Percentiles rank a stretch among this genome's conserved stretches.
Conservation (phyloP, 92 coral and sea anemone species). For the Siderastrea siderea region DNA sequence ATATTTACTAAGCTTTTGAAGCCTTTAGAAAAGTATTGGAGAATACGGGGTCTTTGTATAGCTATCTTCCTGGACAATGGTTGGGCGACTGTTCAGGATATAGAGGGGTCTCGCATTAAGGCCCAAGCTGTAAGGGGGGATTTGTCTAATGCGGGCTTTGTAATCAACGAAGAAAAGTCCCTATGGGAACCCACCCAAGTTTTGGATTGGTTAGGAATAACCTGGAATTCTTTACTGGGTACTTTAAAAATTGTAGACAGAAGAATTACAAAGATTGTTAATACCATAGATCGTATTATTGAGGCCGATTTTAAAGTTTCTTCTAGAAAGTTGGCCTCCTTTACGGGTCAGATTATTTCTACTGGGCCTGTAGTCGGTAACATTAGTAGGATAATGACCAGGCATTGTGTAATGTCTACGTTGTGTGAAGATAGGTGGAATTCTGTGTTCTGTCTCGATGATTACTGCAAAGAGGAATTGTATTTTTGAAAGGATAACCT, state of each 20-base stretch:
- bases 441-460: conserved; percentile 23
- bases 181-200: conserved; percentile 65
- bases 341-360: conserved; percentile 59
- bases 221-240: conserved; percentile 57
- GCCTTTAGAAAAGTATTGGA: conserved; percentile 65
- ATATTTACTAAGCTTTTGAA: conserved; percentile 65
- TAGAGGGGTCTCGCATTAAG: conserved; percentile 36
- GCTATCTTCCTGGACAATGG: conserved; percentile 58
- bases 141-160: conserved; percentile 60
- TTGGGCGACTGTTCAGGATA: conserved; percentile 52
- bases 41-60: conserved; percentile 41
- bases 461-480: conserved; percentile 31
- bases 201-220: conserved; percentile 48
- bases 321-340: conserved; percentile 56
- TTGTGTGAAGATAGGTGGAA: too few species aligned
- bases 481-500: too few species aligned
- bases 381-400: background rate
- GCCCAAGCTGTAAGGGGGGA: conserved; percentile 58
- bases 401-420: too few species aligned
- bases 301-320: conserved; percentile 36
- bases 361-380: conserved; percentile 52
- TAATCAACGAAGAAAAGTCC: conserved; percentile 59
- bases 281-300: conserved; percentile 28
- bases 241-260: conserved; percentile 8
- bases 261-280: conserved; percentile 33